These are phyloP conservation scores for Limnodromus scolopaceus DNA, from an alignment of 2,797 vertebrate species.

Conservation along the genomic window DNA sequence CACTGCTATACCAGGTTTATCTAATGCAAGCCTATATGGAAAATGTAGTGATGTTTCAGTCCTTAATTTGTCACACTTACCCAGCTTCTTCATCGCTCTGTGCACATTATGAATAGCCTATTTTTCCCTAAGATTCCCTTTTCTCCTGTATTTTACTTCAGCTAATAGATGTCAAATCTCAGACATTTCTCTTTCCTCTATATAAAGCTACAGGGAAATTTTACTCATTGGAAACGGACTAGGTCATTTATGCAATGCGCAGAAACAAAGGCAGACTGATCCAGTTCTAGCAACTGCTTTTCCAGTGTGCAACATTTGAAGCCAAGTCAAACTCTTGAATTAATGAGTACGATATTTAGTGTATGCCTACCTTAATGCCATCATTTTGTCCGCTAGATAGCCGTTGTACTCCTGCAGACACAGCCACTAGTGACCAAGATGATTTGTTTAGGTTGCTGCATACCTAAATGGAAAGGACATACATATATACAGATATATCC, in stretches of 20 bases:
- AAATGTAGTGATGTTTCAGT: neutral
- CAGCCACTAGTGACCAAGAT: neutral
- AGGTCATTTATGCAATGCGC: accelerated
- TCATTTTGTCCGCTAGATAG: neutral
- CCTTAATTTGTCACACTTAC: neutral
- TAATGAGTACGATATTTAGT: neutral
- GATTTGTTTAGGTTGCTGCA: neutral
- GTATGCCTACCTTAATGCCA: neutral
- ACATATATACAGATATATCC: too few relatives aligned
- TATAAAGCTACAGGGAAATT: neutral
- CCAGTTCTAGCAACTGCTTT: neutral
- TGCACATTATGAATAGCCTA: neutral
- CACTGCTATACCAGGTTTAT: neutral
- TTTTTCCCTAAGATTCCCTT: neutral
- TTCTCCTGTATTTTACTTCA: neutral
- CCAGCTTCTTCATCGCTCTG: neutral
- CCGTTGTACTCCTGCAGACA: neutral
- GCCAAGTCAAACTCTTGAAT: neutral
- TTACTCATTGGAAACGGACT: neutral
- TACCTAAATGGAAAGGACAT: neutral
- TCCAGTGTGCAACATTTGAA: neutral
- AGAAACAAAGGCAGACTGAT: neutral
- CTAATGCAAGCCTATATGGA: neutral
- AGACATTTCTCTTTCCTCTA: neutral
- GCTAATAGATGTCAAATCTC: neutral